These are phyloP conservation scores for Heliconius erato DNA, from an alignment of 2,888 invertebrate genomes.

Conservation along the genomic window DNA sequence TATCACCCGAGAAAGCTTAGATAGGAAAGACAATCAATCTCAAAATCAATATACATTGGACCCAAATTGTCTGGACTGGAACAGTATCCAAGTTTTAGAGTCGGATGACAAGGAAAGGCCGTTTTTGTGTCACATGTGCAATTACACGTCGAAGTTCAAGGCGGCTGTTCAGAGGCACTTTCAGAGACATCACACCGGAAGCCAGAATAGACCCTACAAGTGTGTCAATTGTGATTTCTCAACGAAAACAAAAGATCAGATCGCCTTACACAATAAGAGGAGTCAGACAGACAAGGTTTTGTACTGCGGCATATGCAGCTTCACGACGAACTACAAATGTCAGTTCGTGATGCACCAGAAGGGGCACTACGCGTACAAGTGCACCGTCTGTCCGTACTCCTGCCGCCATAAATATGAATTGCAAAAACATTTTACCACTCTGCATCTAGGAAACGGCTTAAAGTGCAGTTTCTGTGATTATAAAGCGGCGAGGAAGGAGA, in stretches of 20 bases:
- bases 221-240: constrained; percentile 73
- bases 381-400: constrained; percentile 63
- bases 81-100: constrained; percentile 67
- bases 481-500: constrained; percentile 63
- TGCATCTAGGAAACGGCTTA: constrained; percentile 66
- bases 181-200: constrained; percentile 70
- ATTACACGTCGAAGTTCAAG: constrained; percentile 69
- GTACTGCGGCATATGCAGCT: constrained; percentile 62
- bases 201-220: constrained; percentile 66
- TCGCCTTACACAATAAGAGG: constrained; percentile 71
- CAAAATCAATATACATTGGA: constrained; percentile 64
- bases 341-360: constrained; percentile 69
- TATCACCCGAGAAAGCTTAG: constrained; percentile 25
- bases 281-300: constrained; percentile 59
- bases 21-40: constrained; percentile 40
- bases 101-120: constrained; percentile 63
- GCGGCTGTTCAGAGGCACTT: constrained; percentile 74
- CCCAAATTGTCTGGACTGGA: constrained; percentile 64
- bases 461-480: constrained; percentile 71
- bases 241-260: constrained; percentile 76
- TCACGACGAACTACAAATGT: constrained; percentile 67
- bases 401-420: constrained; percentile 70
- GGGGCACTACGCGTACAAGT: constrained; percentile 66
- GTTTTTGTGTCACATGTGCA: constrained; percentile 68
- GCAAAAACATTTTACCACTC: constrained; percentile 63